Base-by-base conservation (phyloP, 2,888 invertebrate genomes). In the Megaustenia siamemsis region DNA sequence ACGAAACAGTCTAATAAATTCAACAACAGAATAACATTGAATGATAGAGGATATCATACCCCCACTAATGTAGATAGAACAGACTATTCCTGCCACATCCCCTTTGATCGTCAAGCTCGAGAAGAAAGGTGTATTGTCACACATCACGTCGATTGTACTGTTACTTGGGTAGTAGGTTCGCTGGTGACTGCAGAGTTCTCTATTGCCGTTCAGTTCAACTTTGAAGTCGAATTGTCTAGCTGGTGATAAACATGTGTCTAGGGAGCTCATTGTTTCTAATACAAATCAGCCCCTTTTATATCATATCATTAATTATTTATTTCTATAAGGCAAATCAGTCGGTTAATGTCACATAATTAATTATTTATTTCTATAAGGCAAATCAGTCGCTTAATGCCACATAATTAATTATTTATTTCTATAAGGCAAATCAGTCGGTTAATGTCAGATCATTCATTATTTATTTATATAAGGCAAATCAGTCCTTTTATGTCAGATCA, bases 11-110 rank as follows among this genome's bases (percentile, higher is more conserved):
- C 21, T 53, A 53, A 53, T 10, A 53, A 53, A 10, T 18, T 21
- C 10, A 0, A 21, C 10, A 18, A 53, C 15, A 21, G 21, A 0
- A 53, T 10, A 53, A 18, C 10, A 53, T 18, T 18, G 21, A 53
- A 10, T 53, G 53, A 56, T 5, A 56, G n/a, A 24, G 12, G 5
- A 21, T 24, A 24, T 43, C 40, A 12, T 45, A 71, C 71, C 71
- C 45, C 71, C 71, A 43, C 71, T 71, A 12, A 71, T 71, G 71
- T 71, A 71, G 40, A 71, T n/a, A 3, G 71, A 40, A 43, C 71
- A 71, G n/a, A 71, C 12, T 1, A n/a, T 12, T 1, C 12, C 12
- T 2, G 24, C 71, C 5, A 71, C 28, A 12, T n/a, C 2, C 10
- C 71, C 71, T 45, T 10, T 10, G n/a, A 71, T n/a, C n/a, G n/a